Evolutionary conservation across 2,797 vertebrate genomes (phyloP), one percentile per base, ranked within the genome.

Genomic region (Hydrocynus forskahlii): DNA sequence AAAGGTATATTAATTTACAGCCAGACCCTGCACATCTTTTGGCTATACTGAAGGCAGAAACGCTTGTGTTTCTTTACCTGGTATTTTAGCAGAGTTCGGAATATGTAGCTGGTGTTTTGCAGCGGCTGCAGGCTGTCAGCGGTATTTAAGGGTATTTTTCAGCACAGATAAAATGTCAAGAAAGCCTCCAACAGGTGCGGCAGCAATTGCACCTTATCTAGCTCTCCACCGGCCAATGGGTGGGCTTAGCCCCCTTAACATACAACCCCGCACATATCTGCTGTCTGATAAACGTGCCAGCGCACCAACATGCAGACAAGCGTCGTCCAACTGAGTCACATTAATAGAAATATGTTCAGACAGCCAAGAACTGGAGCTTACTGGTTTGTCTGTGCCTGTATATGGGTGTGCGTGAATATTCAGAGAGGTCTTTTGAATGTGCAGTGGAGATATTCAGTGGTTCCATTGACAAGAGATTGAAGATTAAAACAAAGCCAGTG

Each of bases 181-280:
- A 66, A 63, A 81, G 54, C 72, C 79, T 85, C 77, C 74, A 86
- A 74, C 69, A 84, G 84, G 76, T 86, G 66, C 72, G 60, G 77
- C 73, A 73, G 82, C 75, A 85, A 84, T 84, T 82, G 71, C 85
- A 77, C 80, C 75, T 85, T 86, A 86, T 85, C 85, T 81, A 73
- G 19, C 38, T 19, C 43, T 67, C 52, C 60, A 71, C 52, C 69
- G 64, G 81, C 75, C 79, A 63, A 74, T 13, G 38, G 83, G 67
- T 60, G 71, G 62, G 54, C 23, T 78, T 60, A 75, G 68, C 40
- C 66, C 59, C 52, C 62, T 86, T 82, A 86, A 84, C 81, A 84
- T 86, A 76, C 78, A 81, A 70, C 78, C 72, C 75, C 7, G 55
- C 59, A 78, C 59, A 67, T 64, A 81, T 45, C 63, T 14, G 57